Evolutionary conservation across 2,888 invertebrate genomes (phyloP).

Genomic region (Germaria angustata): DNA sequence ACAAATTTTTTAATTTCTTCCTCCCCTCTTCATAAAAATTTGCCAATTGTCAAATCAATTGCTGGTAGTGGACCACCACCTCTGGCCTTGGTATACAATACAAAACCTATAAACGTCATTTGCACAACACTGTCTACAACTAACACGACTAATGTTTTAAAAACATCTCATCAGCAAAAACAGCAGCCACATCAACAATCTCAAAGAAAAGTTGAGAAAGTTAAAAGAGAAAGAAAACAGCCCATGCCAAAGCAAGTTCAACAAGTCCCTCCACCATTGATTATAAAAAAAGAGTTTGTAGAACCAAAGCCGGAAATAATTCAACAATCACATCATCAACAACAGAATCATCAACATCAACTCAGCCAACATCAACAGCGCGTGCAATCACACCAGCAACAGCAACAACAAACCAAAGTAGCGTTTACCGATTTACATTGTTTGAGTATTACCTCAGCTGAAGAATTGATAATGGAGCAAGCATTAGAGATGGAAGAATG

Average conservation of each 20-base stretch:
- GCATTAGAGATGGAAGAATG: conserved; percentile 80
- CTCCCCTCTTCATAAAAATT: background rate
- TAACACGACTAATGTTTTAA: conserved; percentile 31
- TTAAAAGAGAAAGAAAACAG: conserved; percentile 75
- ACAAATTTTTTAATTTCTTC: conserved; percentile 36
- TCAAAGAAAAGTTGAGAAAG: conserved; percentile 71
- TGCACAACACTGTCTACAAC: conserved; percentile 55
- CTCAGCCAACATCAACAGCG: conserved; percentile 15
- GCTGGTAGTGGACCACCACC: conserved; percentile 66
- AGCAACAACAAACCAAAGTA: conserved; percentile 70
- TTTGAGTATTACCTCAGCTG: conserved; percentile 78
- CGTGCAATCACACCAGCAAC: conserved; percentile 5
- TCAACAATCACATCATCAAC: conserved; percentile 21
- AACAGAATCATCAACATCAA: background rate
- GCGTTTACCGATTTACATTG: conserved; percentile 76
- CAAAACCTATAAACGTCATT: conserved; percentile 70
- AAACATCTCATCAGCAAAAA: conserved; percentile 41
- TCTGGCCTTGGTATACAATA: conserved; percentile 68
- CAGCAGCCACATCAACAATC: conserved; percentile 23
- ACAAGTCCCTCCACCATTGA: conserved; percentile 68
- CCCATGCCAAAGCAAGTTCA: conserved; percentile 75
- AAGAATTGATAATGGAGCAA: conserved; percentile 79
- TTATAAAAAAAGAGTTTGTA: conserved; percentile 65
- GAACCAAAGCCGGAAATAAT: conserved; percentile 58
- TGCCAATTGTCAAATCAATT: conserved; percentile 34